Conservation (phyloP, 2,797 vertebrate species). For the Notamacropus eugenii region DNA sequence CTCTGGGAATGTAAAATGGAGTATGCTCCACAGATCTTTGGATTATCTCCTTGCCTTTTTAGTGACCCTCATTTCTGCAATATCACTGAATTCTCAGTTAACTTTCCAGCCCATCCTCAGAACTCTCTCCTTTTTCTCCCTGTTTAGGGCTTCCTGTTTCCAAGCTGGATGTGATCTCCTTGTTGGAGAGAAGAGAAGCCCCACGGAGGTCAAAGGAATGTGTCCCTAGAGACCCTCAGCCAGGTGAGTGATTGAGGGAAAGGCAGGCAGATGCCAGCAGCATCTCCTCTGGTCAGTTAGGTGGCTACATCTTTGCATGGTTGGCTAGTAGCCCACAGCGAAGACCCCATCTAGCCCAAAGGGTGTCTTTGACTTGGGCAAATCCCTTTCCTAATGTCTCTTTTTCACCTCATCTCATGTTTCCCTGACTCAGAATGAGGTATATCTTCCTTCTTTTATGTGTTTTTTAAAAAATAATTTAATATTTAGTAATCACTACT, state of each 20-base stretch:
- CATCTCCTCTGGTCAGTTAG: too few species aligned
- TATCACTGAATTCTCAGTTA: too few species aligned
- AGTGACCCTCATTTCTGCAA: too few species aligned
- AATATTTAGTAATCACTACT: background rate
- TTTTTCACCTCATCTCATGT: background rate
- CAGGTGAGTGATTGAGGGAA: background rate
- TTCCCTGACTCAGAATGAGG: background rate
- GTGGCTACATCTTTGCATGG: too few species aligned
- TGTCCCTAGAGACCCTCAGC: background rate
- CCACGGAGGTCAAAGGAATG: background rate
- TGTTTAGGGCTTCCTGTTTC: background rate
- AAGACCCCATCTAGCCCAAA: too few species aligned
- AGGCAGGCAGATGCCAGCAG: background rate
- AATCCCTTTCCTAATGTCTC: background rate
- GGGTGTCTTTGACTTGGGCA: background rate
- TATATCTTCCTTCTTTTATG: background rate
- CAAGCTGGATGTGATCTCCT: background rate
- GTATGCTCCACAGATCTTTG: too few species aligned
- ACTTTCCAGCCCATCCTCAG: background rate
- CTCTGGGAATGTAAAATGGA: too few species aligned
- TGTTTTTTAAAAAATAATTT: background rate
- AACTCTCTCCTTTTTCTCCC: background rate
- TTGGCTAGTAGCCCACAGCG: background rate
- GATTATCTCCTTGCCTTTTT: too few species aligned
- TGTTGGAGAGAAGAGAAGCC: background rate